A percentile compares a stretch with the other conserved stretches of the same genome.
phyloP scores from a whole-genome alignment of 2,888 invertebrate species.

The Xanthorhoe spadicearia region DNA sequence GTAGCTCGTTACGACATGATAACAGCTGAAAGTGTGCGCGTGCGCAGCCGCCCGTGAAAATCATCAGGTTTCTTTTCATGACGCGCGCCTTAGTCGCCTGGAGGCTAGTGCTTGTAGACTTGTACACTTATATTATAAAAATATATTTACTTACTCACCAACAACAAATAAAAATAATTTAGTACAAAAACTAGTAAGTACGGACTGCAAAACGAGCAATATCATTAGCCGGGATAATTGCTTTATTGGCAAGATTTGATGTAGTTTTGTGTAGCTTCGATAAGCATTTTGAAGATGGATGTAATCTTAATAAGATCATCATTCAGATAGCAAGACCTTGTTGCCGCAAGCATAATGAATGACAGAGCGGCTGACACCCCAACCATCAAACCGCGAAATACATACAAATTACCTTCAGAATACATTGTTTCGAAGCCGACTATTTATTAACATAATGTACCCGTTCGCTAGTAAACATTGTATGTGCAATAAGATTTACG shows the following conservation, averaged over 20 bases:
- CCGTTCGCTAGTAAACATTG: conserved; percentile 27
- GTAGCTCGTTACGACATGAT: conserved; percentile 38
- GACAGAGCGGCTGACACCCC: conserved; percentile 7
- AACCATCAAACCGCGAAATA: conserved; percentile 25
- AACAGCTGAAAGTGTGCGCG: conserved; percentile 45
- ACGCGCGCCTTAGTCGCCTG: conserved; percentile 17
- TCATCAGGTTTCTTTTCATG: conserved; percentile 44
- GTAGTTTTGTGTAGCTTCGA: no score
- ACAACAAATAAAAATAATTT: neutral
- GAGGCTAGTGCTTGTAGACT: neutral
- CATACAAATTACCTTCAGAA: conserved; percentile 33
- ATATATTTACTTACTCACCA: neutral
- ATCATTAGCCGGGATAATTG: neutral
- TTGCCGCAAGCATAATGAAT: conserved; percentile 23
- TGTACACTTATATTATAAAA: neutral
- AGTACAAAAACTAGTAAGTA: neutral
- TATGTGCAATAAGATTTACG: conserved; percentile 37
- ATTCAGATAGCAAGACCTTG: conserved; percentile 29
- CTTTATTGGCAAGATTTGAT: no score
- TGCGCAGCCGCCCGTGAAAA: conserved; percentile 50
- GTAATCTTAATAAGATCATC: conserved; percentile 23
- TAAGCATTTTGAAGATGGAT: conserved; percentile 13
- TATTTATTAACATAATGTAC: conserved; percentile 34
- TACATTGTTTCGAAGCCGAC: conserved; percentile 38
- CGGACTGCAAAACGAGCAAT: neutral